A percentile compares a stretch with the other conserved stretches of the same genome.
Evolutionary conservation across 2,797 vertebrate genomes (phyloP).

Genomic region (Otolemur crassicaudatus): DNA sequence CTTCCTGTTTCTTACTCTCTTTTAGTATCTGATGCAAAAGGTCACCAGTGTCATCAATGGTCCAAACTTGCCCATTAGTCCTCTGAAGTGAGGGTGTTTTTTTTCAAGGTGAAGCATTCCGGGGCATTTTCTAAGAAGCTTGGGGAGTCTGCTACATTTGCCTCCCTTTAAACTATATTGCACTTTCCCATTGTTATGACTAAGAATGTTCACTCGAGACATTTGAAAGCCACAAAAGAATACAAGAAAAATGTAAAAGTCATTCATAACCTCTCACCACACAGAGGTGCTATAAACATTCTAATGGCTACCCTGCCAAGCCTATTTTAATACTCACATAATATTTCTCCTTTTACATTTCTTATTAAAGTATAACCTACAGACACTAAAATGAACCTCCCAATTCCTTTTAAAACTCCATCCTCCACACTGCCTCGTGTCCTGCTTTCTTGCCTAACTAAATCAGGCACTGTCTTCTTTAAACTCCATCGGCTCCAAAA

Average conservation of each 20-base stretch:
- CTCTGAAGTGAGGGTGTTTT: not conserved
- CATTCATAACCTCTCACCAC: not conserved
- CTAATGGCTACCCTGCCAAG: not conserved
- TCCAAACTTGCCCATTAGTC: not conserved
- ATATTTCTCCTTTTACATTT: not conserved
- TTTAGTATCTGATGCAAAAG: not conserved
- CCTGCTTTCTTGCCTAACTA: not conserved
- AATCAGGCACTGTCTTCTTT: not conserved
- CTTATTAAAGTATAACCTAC: not conserved
- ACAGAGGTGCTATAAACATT: not conserved
- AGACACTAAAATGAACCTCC: not conserved
- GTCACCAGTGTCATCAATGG: not conserved
- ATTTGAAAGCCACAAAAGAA: constrained; percentile 26
- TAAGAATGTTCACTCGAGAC: not conserved
- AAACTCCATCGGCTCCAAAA: not conserved
- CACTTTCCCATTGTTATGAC: not conserved
- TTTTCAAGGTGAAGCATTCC: not conserved
- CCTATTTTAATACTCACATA: not conserved
- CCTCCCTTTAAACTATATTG: not conserved
- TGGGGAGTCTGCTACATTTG: not conserved
- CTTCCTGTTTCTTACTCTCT: not conserved
- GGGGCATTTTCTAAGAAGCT: not conserved
- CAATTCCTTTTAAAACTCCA: not conserved
- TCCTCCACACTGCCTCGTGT: not conserved
- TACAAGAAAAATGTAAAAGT: not conserved